Percentiles rank a stretch among this genome's conserved stretches.
Conservation (phyloP, 2,888 invertebrate genomes). For the Brenthis daphne region DNA sequence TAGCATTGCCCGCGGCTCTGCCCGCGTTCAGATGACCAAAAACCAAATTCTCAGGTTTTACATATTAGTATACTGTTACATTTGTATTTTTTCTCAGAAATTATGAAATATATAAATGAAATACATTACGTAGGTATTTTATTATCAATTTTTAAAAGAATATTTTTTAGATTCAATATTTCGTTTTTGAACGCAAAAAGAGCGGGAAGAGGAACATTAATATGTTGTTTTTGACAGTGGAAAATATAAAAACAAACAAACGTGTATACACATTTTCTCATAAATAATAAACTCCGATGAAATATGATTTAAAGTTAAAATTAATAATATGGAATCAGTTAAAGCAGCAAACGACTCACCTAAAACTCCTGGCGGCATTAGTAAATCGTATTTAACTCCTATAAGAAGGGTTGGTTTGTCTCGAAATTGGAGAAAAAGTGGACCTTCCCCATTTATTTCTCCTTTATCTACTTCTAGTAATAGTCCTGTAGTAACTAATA, state of each 20-base stretch:
- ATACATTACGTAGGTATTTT: no score
- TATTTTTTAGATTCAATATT: not conserved
- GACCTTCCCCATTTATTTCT: conserved; percentile 69
- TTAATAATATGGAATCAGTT: conserved; percentile 59
- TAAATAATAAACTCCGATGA: not conserved
- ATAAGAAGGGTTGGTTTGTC: conserved; percentile 80
- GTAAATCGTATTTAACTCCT: conserved; percentile 77
- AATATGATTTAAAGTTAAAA: conserved; percentile 35
- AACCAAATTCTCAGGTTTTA: no score
- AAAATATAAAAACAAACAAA: not conserved
- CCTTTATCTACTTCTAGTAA: conserved; percentile 50
- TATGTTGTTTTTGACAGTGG: conserved; percentile 28
- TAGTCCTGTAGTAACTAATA: conserved; percentile 41
- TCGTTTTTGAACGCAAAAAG: conserved; percentile 19
- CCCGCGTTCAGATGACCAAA: no score
- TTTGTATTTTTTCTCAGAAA: no score
- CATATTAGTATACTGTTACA: no score
- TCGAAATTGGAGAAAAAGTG: conserved; percentile 67
- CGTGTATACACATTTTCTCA: not conserved
- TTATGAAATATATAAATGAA: no score
- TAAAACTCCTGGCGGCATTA: conserved; percentile 77
- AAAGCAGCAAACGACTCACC: conserved; percentile 60
- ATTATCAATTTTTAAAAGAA: not conserved
- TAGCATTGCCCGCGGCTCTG: no score
- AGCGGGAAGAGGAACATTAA: conserved; percentile 26